Evolutionary conservation across 2,797 vertebrate species (phyloP).

Genomic region (Galaxias olidus): DNA sequence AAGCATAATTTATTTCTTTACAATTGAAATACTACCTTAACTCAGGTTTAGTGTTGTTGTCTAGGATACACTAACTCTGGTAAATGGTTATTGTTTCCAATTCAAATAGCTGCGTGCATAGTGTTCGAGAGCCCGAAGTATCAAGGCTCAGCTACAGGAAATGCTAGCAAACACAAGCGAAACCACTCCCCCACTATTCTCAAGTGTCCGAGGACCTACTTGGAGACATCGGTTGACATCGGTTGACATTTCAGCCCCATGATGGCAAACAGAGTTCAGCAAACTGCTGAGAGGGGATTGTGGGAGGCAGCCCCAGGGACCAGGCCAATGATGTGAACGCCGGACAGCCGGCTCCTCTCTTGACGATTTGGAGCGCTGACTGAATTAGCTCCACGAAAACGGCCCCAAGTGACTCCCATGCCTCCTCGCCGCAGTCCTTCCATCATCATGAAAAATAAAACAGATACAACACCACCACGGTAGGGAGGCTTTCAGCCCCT

Average conservation of each 20-base stretch:
- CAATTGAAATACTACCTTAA: too few species aligned
- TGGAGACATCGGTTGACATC: constrained; percentile 31
- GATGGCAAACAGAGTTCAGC: constrained; percentile 29
- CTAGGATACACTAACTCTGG: too few species aligned
- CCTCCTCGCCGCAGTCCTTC: constrained; percentile 50
- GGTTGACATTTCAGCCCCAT: constrained; percentile 18
- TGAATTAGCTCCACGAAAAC: constrained; percentile 55
- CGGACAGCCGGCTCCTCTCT: constrained; percentile 30
- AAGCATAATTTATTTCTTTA: too few species aligned
- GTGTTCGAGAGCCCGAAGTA: too few species aligned
- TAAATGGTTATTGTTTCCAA: too few species aligned
- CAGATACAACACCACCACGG: constrained; percentile 67
- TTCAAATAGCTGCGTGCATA: too few species aligned
- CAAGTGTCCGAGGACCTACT: constrained; percentile 1
- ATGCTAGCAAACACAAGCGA: too few species aligned
- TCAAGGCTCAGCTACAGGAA: too few species aligned
- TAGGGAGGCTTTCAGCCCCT: constrained; percentile 70
- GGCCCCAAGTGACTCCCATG: constrained; percentile 49
- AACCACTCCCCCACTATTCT: not conserved
- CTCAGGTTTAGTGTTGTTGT: too few species aligned
- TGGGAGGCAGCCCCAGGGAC: not conserved
- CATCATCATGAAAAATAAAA: constrained; percentile 76
- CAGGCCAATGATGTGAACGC: constrained; percentile 29
- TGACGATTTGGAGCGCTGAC: constrained; percentile 27
- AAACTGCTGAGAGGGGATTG: constrained; percentile 1